Conservation (phyloP, 2,888 invertebrate species). For the Galerucella nymphaeae region DNA sequence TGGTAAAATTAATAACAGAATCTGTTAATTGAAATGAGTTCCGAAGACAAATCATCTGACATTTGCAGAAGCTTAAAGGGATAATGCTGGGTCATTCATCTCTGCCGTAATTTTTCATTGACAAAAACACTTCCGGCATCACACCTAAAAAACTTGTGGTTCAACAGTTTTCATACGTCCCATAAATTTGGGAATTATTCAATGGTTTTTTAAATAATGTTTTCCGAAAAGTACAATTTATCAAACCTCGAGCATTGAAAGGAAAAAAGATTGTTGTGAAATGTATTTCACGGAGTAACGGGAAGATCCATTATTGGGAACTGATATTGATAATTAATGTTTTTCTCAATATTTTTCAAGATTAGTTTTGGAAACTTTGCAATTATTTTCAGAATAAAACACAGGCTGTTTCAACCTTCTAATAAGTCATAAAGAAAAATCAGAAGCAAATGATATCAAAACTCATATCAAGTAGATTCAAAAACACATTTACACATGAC, state of each 20-base stretch:
- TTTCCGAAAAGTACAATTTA: background rate
- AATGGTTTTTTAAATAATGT: background rate
- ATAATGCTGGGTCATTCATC: slow-evolving; percentile 40
- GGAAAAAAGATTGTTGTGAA: too few species aligned
- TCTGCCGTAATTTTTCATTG: slow-evolving; percentile 43
- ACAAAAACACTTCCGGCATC: slow-evolving; percentile 37
- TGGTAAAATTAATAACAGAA: slow-evolving; percentile 22
- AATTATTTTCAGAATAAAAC: too few species aligned
- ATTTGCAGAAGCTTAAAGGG: slow-evolving; percentile 37
- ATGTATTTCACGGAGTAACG: too few species aligned
- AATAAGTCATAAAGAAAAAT: too few species aligned
- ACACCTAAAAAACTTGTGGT: slow-evolving; percentile 32
- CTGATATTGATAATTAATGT: too few species aligned
- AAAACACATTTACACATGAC: too few species aligned
- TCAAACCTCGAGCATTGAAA: background rate
- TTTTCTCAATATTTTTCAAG: too few species aligned
- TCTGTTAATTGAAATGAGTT: slow-evolving; percentile 41
- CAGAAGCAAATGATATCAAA: too few species aligned
- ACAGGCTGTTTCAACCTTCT: too few species aligned
- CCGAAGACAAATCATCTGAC: slow-evolving; percentile 40
- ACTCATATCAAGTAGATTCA: too few species aligned
- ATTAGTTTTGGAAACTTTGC: too few species aligned
- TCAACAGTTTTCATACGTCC: slow-evolving; percentile 34
- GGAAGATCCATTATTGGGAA: too few species aligned
- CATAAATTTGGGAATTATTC: slow-evolving; percentile 33